These are phyloP conservation scores for Grallaria varia DNA, from an alignment of 2,113 vertebrate species.

Conservation along the genomic window DNA sequence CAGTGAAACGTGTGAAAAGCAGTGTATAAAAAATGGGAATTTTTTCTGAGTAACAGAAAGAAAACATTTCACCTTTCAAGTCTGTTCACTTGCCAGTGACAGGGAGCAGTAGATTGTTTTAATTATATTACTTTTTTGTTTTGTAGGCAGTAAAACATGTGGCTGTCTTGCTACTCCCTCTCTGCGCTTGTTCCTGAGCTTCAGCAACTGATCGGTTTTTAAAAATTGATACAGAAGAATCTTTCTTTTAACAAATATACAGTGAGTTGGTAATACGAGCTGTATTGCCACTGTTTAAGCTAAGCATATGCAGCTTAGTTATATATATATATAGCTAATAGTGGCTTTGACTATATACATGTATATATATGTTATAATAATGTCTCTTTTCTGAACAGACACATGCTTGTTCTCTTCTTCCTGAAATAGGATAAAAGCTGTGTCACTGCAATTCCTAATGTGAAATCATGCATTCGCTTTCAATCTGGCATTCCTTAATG, in stretches of 20 bases:
- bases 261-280: background rate
- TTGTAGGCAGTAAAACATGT: background rate
- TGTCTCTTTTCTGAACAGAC: background rate
- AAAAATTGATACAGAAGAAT: background rate
- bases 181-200: background rate
- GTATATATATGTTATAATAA: too few relatives aligned
- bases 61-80: background rate
- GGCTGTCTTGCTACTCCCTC: background rate
- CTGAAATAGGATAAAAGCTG: background rate
- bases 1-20: background rate
- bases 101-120: background rate
- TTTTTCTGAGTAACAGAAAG: background rate
- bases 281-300: background rate
- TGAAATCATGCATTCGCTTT: background rate
- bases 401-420: background rate
- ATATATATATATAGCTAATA: too few relatives aligned
- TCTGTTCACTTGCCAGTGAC: background rate
- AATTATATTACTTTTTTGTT: background rate
- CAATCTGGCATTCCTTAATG: background rate
- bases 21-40: background rate
- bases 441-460: background rate
- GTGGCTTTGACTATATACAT: background rate
- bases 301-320: too few relatives aligned
- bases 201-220: background rate
- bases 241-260: background rate